Percentiles rank a stretch among this genome's conserved stretches.
Conservation (phyloP, 2,113 vertebrate species). For the Heterochromis multidens region DNA sequence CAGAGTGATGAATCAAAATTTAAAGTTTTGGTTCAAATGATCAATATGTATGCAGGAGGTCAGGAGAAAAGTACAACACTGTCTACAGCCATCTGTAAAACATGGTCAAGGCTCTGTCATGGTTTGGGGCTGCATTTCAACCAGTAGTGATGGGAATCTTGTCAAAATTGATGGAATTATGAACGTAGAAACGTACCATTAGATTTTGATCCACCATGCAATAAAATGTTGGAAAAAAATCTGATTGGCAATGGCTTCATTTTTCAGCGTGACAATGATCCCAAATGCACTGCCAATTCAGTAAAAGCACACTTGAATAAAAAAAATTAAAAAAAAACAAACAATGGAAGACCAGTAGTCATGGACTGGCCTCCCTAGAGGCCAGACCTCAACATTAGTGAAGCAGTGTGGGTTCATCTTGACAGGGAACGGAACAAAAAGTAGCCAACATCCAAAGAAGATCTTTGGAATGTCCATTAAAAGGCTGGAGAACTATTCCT, state of each 20-base stretch:
- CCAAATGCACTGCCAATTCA: not conserved
- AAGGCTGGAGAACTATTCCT: not conserved
- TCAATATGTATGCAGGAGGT: not conserved
- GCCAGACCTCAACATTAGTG: not conserved
- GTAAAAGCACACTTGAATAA: not conserved
- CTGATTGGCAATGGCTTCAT: not conserved
- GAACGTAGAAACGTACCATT: no score
- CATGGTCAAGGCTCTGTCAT: not conserved
- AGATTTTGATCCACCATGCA: not conserved
- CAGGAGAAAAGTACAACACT: not conserved
- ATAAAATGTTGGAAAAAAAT: not conserved
- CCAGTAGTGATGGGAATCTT: not conserved
- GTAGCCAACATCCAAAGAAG: not conserved
- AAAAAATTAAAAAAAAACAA: not conserved
- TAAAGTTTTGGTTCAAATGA: not conserved
- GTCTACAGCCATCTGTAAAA: not conserved
- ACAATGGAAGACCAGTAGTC: not conserved
- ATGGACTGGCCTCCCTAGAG: not conserved
- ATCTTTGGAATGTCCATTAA: not conserved
- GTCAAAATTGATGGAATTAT: not conserved
- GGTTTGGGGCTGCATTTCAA: not conserved
- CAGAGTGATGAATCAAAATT: not conserved
- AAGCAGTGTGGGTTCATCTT: not conserved
- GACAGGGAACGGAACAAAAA: not conserved
- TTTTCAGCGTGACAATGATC: not conserved